A percentile compares a stretch with the other conserved stretches of the same genome.
These are phyloP conservation scores for Pipistrellus pipistrellus DNA, from an alignment of 2,797 vertebrate species.

Conservation along the genomic window DNA sequence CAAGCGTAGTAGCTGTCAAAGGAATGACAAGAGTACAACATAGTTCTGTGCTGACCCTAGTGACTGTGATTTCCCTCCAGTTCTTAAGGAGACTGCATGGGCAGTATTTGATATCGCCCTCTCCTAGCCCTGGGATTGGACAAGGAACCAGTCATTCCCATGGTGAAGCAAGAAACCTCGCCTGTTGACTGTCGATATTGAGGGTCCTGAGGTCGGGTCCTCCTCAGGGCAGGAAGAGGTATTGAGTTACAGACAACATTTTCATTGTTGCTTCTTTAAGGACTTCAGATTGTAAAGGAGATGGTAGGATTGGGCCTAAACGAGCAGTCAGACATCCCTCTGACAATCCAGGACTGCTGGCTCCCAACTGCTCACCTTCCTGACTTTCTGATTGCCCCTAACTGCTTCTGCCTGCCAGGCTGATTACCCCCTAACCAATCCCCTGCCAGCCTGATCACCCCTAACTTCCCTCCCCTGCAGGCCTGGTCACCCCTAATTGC, in stretches of 20 bases:
- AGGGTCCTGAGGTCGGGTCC: not conserved
- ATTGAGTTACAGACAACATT: not conserved
- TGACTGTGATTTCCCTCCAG: constrained; percentile 1
- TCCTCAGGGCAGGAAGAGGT: not conserved
- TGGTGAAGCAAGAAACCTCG: not conserved
- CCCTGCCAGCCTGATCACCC: too few relatives aligned
- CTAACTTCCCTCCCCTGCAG: too few relatives aligned
- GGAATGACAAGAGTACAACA: not conserved
- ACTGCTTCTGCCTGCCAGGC: too few relatives aligned
- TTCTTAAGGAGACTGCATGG: not conserved
- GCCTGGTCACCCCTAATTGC: too few relatives aligned
- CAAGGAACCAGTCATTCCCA: not conserved
- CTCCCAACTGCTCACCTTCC: too few relatives aligned
- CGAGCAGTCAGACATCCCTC: too few relatives aligned
- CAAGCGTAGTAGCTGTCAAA: constrained; percentile 8
- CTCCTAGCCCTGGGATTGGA: not conserved
- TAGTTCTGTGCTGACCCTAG: constrained; percentile 10
- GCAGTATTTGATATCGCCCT: not conserved
- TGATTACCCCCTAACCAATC: too few relatives aligned
- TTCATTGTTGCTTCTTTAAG: not conserved
- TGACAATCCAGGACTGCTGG: too few relatives aligned
- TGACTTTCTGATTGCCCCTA: too few relatives aligned
- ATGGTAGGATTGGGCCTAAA: too few relatives aligned
- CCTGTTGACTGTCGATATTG: not conserved
- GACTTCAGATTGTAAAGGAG: not conserved